Base-by-base conservation (phyloP, 1,140 invertebrate species). In the Catajapyx aquilonaris region DNA sequence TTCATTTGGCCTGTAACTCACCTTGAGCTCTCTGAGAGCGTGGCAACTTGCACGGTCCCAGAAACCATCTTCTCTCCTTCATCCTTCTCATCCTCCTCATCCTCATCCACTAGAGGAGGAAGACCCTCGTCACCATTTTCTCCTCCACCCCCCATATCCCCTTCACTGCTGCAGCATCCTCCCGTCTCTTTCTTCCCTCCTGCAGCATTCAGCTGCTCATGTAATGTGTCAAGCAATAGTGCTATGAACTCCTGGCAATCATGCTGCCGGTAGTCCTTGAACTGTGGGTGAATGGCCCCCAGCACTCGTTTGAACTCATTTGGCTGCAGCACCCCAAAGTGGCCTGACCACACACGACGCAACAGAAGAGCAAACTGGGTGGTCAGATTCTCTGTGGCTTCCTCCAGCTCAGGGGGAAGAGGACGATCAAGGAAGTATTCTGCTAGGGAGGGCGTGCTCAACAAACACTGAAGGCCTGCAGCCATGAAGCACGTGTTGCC, bases 401-500 rank as follows among this genome's bases (percentile, higher is more conserved):
- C 35, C 17, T 11, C 31, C 22, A 35, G 35, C 17, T 48, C 37
- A 4, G 46, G 41, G 13, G 44, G 20, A 13, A 44, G 36, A 39
- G 46, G 45, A 39, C 57, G 41, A 31, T 63, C 55, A 22, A 69
- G 51, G 45, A 72, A 69, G 48, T 61, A 68, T 45, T 59, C 56
- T 18, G 69, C 50, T 1, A 75, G 56, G 15, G 63, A 55, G 1
- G 61, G 57, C 7, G 66, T 66, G 13, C 62, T 62, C 34, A 65
- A 55, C 20, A 76, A 54, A 52, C 69, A 71, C 50, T 76, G 74
- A 16, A 76, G 51, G 1, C 70, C 73, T 20, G 73, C 62, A 50
- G 71, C 73, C 73, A 77, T 76, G 48, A 76, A 77, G 47, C 73
- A 77, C 3, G 72, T 76, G 48, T 75, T 75, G 31, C 73, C 73